phyloP scores from a whole-genome alignment of 2,113 vertebrate species.

The Lasiurus cinereus region DNA sequence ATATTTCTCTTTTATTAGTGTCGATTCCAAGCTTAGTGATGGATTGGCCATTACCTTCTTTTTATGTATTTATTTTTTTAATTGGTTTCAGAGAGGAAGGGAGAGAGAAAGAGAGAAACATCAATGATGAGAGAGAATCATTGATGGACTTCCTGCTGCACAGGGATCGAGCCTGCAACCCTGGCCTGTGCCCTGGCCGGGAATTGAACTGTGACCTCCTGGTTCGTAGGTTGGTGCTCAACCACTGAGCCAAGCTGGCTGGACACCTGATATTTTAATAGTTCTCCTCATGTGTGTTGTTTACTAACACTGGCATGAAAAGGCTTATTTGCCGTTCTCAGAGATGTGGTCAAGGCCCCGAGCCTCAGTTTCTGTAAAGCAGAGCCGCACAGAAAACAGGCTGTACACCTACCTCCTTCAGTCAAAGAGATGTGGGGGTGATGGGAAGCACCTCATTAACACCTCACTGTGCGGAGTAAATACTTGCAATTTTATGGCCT shows the following conservation, averaged over 20 bases:
- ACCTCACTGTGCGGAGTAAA: constrained; percentile 8
- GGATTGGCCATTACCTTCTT: background rate
- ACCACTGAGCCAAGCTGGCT: no score
- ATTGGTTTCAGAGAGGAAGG: no score
- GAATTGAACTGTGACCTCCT: no score
- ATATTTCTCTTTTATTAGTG: no score
- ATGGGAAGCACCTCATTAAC: background rate
- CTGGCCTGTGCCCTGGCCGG: no score
- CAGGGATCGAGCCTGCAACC: no score
- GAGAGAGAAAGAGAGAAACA: no score
- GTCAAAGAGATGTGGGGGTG: background rate
- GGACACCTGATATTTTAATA: background rate
- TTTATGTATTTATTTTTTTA: background rate
- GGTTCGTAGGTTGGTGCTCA: no score
- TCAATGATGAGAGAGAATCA: no score
- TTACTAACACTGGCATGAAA: background rate
- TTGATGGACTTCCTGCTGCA: no score
- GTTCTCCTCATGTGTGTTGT: background rate
- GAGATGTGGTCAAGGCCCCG: background rate
- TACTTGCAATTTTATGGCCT: constrained; percentile 18
- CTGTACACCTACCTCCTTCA: background rate
- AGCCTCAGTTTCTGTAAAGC: background rate
- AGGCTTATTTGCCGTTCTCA: background rate
- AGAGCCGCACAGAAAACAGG: background rate
- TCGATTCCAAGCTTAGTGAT: background rate